Evolutionary conservation across 1,140 invertebrate genomes (phyloP).

Genomic region (Caerostris darwini): DNA sequence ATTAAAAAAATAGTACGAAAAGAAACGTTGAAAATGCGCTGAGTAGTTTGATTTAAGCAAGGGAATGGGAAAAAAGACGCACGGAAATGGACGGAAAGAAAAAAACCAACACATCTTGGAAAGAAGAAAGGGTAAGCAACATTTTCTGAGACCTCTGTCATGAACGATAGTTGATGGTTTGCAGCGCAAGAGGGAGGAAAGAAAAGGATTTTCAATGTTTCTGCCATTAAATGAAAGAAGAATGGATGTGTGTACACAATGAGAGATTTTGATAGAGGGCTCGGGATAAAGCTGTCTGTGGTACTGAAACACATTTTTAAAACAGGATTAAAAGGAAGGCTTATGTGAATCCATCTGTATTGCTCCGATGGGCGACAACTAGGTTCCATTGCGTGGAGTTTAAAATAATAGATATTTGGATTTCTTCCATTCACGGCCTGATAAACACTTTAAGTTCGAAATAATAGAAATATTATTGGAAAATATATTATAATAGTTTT

Average conservation of each 20-base stretch:
- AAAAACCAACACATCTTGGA: slow-evolving; percentile 1
- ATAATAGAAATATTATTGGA: too few relatives aligned
- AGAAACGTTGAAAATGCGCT: slow-evolving; percentile 59
- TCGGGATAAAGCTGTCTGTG: slow-evolving; percentile 6
- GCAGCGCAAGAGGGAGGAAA: slow-evolving; percentile 5
- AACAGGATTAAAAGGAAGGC: neutral
- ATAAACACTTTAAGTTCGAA: neutral
- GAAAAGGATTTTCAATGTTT: slow-evolving; percentile 59
- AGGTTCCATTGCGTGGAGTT: neutral
- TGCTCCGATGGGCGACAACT: neutral
- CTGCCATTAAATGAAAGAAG: slow-evolving; percentile 68
- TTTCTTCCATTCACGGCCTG: neutral
- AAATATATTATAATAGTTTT: too few relatives aligned
- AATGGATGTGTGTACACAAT: slow-evolving; percentile 39
- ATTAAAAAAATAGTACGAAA: neutral
- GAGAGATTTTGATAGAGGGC: neutral
- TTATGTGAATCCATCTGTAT: neutral
- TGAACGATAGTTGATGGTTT: slow-evolving; percentile 67
- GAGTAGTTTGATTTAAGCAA: slow-evolving; percentile 66
- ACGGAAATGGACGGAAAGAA: slow-evolving; percentile 22
- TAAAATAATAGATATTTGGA: neutral
- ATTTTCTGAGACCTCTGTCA: slow-evolving; percentile 56
- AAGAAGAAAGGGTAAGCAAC: slow-evolving; percentile 29
- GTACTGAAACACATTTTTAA: neutral
- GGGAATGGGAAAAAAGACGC: neutral